Conservation (phyloP, 2,113 vertebrate species). For the Athene cunicularia region DNA sequence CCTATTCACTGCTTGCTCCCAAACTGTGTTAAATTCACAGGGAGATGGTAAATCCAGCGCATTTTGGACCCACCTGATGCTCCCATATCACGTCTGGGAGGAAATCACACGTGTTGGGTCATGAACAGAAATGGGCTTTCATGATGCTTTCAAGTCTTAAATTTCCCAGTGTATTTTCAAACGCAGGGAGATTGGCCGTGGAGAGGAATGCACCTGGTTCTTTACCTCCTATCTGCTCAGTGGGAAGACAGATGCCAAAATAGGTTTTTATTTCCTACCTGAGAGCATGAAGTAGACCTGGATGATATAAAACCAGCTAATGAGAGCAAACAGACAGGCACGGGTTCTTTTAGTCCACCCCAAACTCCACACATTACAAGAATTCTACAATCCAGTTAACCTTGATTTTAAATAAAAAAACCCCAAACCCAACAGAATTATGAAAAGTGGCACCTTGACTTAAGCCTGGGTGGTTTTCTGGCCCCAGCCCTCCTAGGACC, state of each 20-base stretch:
- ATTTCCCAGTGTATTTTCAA: not conserved
- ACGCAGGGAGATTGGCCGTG: accelerated
- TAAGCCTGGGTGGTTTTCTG: not conserved
- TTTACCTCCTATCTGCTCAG: not conserved
- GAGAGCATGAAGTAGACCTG: not conserved
- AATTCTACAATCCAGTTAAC: not conserved
- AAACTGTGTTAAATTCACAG: not conserved
- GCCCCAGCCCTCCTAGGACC: not conserved
- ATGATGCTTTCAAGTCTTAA: not conserved
- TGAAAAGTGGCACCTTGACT: not conserved
- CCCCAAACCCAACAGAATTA: not conserved
- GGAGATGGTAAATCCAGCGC: not conserved
- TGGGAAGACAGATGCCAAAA: not conserved
- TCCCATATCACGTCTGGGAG: accelerated
- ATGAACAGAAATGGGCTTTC: not conserved
- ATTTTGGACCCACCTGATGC: not conserved
- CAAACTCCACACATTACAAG: not conserved
- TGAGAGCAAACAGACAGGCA: not conserved
- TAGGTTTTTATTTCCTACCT: not conserved
- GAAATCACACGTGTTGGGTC: accelerated
- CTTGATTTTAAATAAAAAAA: not conserved
- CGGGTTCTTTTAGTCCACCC: accelerated
- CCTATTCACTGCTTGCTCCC: not conserved
- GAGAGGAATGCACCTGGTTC: not conserved
- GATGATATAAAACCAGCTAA: not conserved